Percentiles rank a stretch among this genome's conserved stretches.
These are phyloP conservation scores for Hexactinellida sp. DNA, from an alignment of 37 sponge, comb jelly and placozoan species.

Conservation along the genomic window DNA sequence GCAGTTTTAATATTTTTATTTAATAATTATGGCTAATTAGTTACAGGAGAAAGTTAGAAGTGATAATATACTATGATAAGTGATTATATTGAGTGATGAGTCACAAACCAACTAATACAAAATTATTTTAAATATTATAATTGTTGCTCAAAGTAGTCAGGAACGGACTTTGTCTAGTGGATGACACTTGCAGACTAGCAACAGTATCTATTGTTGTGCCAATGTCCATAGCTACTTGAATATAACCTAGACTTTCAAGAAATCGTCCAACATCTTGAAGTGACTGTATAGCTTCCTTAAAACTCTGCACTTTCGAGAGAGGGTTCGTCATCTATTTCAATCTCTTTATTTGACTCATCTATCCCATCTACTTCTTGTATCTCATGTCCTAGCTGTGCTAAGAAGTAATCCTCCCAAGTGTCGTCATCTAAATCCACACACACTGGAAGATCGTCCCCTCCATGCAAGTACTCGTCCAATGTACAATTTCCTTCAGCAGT, in stretches of 20 bases:
- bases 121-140: neutral
- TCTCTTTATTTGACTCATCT: conserved; percentile 12
- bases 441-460: conserved; percentile 10
- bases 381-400: neutral
- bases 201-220: conserved; percentile 22
- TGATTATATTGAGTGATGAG: too few relatives aligned
- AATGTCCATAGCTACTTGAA: neutral
- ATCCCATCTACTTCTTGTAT: neutral
- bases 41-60: too few relatives aligned
- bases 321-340: neutral
- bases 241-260: conserved; percentile 28
- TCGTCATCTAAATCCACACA: conserved; percentile 2
- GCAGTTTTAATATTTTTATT: too few relatives aligned
- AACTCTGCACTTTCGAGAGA: neutral
- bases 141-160: neutral
- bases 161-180: neutral
- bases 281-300: neutral
- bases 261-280: conserved; percentile 25
- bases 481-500: neutral
- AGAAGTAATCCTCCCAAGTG: neutral
- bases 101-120: too few relatives aligned
- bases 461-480: neutral
- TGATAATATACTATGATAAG: too few relatives aligned
- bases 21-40: too few relatives aligned
- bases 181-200: neutral